A percentile compares a stretch with the other conserved stretches of the same genome.
Conservation (phyloP, 2,888 invertebrate genomes). For the Agrilus cyanescens region DNA sequence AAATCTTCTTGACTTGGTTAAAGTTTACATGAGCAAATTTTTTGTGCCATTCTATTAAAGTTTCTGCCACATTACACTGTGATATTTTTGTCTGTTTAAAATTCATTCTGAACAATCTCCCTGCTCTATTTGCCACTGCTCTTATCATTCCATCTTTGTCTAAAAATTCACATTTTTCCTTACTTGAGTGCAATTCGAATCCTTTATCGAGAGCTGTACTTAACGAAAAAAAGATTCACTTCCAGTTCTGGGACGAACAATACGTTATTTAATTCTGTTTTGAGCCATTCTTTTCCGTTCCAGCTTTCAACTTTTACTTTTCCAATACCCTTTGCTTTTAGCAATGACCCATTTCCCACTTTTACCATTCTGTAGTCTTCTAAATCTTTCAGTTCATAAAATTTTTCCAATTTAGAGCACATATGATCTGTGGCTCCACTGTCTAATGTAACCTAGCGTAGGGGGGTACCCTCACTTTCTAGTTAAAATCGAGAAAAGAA, state of each 20-base stretch:
- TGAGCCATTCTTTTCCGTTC: conserved; percentile 9
- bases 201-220: conserved; percentile 10
- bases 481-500: too few species aligned
- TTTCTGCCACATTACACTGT: conserved; percentile 1
- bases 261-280: conserved; percentile 9
- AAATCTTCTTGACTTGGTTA: neutral
- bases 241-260: conserved; percentile 10
- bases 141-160: conserved; percentile 13
- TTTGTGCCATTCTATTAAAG: neutral
- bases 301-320: conserved; percentile 8
- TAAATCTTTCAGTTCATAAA: too few species aligned
- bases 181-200: conserved; percentile 6
- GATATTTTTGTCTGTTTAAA: conserved; percentile 3
- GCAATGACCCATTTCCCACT: conserved; percentile 10
- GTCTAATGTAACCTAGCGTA: too few species aligned
- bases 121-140: conserved; percentile 11
- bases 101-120: conserved; percentile 11
- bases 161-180: conserved; percentile 8
- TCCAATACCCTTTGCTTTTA: conserved; percentile 8
- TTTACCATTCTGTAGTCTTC: too few species aligned
- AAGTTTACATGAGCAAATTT: conserved; percentile 3
- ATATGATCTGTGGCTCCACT: too few species aligned
- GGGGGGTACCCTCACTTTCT: too few species aligned
- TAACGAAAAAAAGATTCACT: conserved; percentile 11
- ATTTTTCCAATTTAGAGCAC: too few species aligned